Conservation (phyloP, 2,888 invertebrate species). For the Caenorhabditis sp. region DNA sequence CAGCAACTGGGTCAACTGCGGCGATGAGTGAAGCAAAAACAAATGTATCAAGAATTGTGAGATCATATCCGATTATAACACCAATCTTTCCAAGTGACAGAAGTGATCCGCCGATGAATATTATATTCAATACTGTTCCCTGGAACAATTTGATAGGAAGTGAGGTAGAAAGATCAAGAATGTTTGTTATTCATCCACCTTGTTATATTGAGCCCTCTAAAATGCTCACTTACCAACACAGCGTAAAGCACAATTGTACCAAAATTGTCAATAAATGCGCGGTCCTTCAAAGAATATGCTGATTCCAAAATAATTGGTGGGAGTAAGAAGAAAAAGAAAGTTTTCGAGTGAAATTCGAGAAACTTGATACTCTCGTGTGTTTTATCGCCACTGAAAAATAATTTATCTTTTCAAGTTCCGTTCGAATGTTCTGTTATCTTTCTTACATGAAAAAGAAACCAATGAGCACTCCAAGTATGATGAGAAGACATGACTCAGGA, state of each 20-base stretch:
- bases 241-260: conserved; percentile 75
- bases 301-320: conserved; percentile 75
- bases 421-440: too few species aligned
- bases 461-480: conserved; percentile 73
- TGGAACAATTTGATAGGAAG: conserved; percentile 37
- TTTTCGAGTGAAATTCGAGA: conserved; percentile 71
- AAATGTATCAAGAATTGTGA: conserved; percentile 70
- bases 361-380: conserved; percentile 59
- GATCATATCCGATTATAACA: conserved; percentile 60
- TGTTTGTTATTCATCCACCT: too few species aligned
- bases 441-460: conserved; percentile 73
- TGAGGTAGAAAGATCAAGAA: too few species aligned
- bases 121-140: conserved; percentile 71
- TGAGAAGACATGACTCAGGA: conserved; percentile 73
- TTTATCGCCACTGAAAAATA: conserved; percentile 39
- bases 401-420: neutral
- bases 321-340: conserved; percentile 75
- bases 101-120: conserved; percentile 60
- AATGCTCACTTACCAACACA: conserved; percentile 73
- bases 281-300: conserved; percentile 75
- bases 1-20: conserved; percentile 77
- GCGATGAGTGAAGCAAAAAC: conserved; percentile 75
- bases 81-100: conserved; percentile 49
- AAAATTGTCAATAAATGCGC: conserved; percentile 75
- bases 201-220: too few species aligned